phyloP scores from a whole-genome alignment of 2,797 vertebrate genomes.

The Argentina silus region DNA sequence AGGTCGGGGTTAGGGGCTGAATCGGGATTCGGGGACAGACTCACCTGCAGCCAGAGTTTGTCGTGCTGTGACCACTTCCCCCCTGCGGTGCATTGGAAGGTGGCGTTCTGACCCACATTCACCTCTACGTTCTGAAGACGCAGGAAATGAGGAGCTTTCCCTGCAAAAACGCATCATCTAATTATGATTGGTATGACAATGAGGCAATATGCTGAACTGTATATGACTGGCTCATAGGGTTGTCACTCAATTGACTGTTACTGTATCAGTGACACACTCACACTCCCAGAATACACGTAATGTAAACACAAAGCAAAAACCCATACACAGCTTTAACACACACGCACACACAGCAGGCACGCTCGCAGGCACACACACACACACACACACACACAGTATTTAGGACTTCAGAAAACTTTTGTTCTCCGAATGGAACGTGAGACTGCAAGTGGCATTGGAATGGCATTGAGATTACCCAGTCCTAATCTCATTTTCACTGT shows the following conservation, averaged over 20 bases:
- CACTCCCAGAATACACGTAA: background rate
- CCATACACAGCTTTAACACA: background rate
- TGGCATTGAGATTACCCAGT: constrained; percentile 40
- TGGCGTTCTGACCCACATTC: constrained; percentile 95
- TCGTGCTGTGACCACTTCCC: constrained; percentile 98
- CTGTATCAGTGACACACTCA: background rate
- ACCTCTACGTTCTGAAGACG: constrained; percentile 97
- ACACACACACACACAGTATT: background rate
- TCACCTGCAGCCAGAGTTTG: constrained; percentile 89
- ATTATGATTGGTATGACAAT: no score
- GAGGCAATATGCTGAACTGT: no score
- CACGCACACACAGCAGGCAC: constrained; percentile 1
- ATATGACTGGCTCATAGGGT: no score
- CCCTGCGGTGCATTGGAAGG: constrained; percentile 94
- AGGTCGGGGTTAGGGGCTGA: background rate
- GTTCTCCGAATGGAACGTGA: background rate
- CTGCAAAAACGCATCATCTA: constrained; percentile 68
- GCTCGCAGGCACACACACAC: constrained; percentile 7
- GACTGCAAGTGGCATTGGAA: constrained; percentile 51
- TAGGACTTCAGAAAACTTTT: no score
- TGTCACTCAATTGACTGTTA: no score
- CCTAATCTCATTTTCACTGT: constrained; percentile 52
- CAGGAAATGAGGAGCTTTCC: constrained; percentile 95
- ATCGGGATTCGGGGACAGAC: background rate
- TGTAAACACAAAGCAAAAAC: background rate